Evolutionary conservation across 35 echinoderm and acorn worm genomes (phyloP).

Genomic region (Lytechinus variegatus): DNA sequence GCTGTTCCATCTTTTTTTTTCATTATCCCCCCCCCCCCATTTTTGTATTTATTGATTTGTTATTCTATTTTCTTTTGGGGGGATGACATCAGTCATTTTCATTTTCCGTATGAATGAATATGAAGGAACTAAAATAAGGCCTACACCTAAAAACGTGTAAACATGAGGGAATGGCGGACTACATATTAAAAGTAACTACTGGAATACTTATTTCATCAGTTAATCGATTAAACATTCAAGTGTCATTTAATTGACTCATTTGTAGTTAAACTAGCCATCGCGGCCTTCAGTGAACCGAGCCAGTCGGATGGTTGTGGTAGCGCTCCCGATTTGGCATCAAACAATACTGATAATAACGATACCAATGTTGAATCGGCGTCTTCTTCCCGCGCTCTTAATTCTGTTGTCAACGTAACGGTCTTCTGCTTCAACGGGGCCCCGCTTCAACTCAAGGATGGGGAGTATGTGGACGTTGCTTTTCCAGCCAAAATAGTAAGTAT

Average conservation of each 20-base stretch:
- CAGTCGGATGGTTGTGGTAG: background rate
- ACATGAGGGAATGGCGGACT: no score
- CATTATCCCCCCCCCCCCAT: no score
- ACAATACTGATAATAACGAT: background rate
- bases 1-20: no score
- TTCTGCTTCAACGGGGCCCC: constrained; percentile 24
- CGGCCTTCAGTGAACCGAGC: background rate
- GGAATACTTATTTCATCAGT: no score
- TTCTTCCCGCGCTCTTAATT: background rate
- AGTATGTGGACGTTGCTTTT: constrained; percentile 32
- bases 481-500: constrained; percentile 38
- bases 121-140: no score
- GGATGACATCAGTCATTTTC: no score
- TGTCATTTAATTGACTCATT: background rate
- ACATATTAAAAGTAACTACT: no score
- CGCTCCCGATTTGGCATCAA: background rate
- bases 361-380: background rate
- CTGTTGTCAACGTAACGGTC: constrained; percentile 18
- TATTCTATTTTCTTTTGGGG: no score
- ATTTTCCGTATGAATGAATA: no score
- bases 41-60: no score
- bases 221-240: no score
- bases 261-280: constrained; percentile 29
- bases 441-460: background rate
- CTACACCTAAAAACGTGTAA: no score